A percentile compares a stretch with the other conserved stretches of the same genome.
Evolutionary conservation across 2,797 vertebrate species (phyloP).

Genomic region (Lagodon rhomboides): DNA sequence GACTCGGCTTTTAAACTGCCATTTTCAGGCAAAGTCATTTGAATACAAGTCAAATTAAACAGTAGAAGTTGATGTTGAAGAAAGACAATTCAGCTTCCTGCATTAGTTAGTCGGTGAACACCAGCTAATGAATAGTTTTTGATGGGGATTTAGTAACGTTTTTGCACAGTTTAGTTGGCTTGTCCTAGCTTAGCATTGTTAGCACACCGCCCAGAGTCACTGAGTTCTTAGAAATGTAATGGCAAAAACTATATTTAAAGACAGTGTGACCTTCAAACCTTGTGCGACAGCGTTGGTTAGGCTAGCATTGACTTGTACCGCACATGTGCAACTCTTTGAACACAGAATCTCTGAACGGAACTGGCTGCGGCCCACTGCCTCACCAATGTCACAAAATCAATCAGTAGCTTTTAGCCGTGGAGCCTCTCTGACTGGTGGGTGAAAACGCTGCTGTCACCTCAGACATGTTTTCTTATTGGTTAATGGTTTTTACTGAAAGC

Average conservation of each 20-base stretch:
- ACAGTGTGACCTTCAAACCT: background rate
- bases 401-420: background rate
- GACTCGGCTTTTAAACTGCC: background rate
- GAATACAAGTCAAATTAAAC: background rate
- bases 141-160: too few relatives aligned
- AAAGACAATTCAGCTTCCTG: background rate
- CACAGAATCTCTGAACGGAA: background rate
- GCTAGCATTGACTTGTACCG: background rate
- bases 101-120: background rate
- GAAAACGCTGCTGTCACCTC: background rate
- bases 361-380: background rate
- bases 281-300: too few relatives aligned
- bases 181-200: background rate
- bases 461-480: background rate
- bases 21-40: background rate
- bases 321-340: background rate
- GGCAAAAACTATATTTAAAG: too few relatives aligned
- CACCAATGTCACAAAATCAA: too few relatives aligned
- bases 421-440: background rate
- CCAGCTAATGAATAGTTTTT: background rate
- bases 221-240: too few relatives aligned
- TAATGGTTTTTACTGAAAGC: background rate
- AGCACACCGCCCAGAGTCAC: background rate
- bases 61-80: too few relatives aligned
- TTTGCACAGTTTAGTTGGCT: background rate